Conservation (phyloP, 1,140 invertebrate genomes). For the Saccostrea glomerata region DNA sequence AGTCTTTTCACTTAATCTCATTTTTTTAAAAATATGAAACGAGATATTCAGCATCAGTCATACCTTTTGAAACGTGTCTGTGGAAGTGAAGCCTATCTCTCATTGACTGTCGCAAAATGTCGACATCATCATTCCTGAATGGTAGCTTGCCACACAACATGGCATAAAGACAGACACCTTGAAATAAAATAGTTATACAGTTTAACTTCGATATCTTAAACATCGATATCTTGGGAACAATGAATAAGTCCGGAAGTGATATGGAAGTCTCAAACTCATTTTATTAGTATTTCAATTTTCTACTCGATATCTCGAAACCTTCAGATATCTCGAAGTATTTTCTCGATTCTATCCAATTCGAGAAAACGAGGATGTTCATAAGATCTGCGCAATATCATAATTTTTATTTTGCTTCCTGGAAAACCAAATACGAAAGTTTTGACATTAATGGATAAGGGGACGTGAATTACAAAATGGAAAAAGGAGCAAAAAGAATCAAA, state of each 20-base stretch:
- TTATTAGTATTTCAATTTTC: not conserved
- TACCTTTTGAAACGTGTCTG: constrained; percentile 59
- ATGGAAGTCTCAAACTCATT: no score
- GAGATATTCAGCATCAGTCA: not conserved
- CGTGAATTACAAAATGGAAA: no score
- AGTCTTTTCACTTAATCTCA: no score
- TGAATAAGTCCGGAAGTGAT: no score
- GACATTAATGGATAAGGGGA: not conserved
- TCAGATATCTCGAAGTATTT: not conserved
- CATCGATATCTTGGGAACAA: no score
- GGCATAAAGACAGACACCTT: constrained; percentile 62
- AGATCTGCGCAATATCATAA: no score
- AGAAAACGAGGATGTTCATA: no score
- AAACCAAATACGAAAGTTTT: not conserved
- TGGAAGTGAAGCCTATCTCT: constrained; percentile 53
- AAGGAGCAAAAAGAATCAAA: no score
- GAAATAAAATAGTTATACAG: not conserved
- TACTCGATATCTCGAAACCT: no score
- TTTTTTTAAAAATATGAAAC: not conserved
- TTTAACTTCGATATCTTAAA: no score
- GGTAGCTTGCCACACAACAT: constrained; percentile 63
- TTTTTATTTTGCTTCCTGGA: no score
- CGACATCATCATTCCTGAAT: constrained; percentile 60
- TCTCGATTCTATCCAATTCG: no score
- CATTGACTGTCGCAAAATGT: constrained; percentile 54